Evolutionary conservation across 2,797 vertebrate genomes (phyloP), one percentile per base, ranked within the genome.

Genomic region (Meriones psammophilus): DNA sequence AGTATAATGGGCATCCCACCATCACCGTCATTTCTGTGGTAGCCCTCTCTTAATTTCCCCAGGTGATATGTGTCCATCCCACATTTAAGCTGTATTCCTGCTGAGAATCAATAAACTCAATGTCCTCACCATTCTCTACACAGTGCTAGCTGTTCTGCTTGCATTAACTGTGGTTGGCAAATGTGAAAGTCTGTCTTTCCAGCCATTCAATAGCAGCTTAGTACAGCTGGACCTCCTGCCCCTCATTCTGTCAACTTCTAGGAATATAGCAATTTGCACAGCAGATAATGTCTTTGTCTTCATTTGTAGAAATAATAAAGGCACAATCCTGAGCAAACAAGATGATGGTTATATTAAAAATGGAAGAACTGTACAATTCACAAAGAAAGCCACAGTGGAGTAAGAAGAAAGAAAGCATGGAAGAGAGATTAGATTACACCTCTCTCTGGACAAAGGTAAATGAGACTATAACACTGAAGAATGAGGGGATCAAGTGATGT

Each of bases 191-290:
- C 73, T 76, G 46, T 80, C 60, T 74, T 46, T 81, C n/a, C 20
- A 58, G 30, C 22, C 26, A 94, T 73, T 96, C 66, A 74, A 1
- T 36, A 74, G 83, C 80, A 92, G 42, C 93, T 95, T 88, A 92
- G 24, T 92, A 17, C 7, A 66, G 15, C 20, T 3, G 54, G 85
- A 20, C 68, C 15, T 58, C 24, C 77, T 69, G 50, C 15, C 84
- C 24, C 26, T 2, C 42, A 60, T 33, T 36, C 39, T 71, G 73
- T 56, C 69, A 62, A 42, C 2, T 54, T 86, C 74, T 13, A 26
- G 28, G 17, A 83, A 20, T 28, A 68, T 0, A 88, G 12, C 24
- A 84, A 76, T 15, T 24, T 68, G 22, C 1, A 84, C 5, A 54
- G 60, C 1, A 88, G 66, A 62, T 18, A 92, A 76, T 54, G 71